phyloP scores from a whole-genome alignment of 2,113 vertebrate species.

The Cyanocitta stelleri region DNA sequence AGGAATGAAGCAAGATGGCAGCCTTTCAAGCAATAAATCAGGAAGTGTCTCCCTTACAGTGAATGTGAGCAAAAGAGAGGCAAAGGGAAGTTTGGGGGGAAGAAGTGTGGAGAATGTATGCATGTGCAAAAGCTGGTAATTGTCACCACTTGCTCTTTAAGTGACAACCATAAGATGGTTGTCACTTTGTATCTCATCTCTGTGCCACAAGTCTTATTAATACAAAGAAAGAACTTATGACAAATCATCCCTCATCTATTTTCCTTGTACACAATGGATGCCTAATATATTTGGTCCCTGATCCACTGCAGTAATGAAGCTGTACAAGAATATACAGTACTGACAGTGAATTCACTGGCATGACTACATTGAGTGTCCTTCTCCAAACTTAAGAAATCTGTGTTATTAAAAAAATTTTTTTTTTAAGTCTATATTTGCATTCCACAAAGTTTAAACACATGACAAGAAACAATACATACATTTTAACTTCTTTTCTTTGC shows the following conservation, averaged over 20 bases:
- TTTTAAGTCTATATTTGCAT: not conserved
- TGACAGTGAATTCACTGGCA: not conserved
- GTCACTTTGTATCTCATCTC: not conserved
- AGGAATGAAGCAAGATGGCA: not conserved
- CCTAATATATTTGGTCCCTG: not conserved
- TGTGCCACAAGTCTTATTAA: not conserved
- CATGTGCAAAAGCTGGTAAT: not conserved
- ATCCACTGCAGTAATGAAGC: not conserved
- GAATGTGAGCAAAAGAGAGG: not conserved
- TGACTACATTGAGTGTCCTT: not conserved
- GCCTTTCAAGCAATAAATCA: not conserved
- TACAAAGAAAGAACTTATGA: not conserved
- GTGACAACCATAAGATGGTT: not conserved
- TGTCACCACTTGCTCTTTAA: not conserved
- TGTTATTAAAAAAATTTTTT: not conserved
- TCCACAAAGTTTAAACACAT: not conserved
- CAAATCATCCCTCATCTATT: not conserved
- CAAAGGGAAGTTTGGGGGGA: accelerated
- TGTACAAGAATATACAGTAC: not conserved
- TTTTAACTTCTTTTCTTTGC: not conserved
- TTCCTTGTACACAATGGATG: not conserved
- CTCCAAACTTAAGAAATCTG: not conserved
- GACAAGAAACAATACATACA: not conserved
- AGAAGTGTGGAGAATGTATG: accelerated
- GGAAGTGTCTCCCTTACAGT: not conserved